Evolutionary conservation across 2,113 vertebrate genomes (phyloP).

Genomic region (Rhinolophus sinicus): DNA sequence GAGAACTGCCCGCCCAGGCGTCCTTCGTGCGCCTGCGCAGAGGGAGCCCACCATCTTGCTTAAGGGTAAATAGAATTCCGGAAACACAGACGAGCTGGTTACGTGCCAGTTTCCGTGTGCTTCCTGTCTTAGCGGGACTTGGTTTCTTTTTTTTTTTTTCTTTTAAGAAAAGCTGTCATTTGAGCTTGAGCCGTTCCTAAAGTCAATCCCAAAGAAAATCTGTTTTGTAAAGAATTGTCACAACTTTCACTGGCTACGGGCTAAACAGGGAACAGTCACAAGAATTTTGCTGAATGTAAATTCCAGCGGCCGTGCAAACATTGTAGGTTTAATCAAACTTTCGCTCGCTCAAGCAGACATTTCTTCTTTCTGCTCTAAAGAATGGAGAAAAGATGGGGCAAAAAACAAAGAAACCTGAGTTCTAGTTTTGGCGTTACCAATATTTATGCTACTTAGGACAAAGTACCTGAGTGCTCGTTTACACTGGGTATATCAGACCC

Average conservation of each 20-base stretch:
- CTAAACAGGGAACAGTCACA: not conserved
- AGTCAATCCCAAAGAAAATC: not conserved
- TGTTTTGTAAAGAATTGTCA: not conserved
- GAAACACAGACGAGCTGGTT: accelerated
- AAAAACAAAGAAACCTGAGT: not conserved
- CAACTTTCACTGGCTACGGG: not conserved
- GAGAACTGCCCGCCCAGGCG: not conserved
- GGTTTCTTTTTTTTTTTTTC: accelerated
- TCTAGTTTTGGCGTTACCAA: not conserved
- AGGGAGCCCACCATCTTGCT: constrained; percentile 30
- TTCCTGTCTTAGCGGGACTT: not conserved
- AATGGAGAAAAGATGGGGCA: not conserved
- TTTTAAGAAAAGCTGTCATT: not conserved
- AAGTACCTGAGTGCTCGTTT: not conserved
- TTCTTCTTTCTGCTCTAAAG: not conserved
- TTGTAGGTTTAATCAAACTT: not conserved
- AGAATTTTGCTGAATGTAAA: not conserved
- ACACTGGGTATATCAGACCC: not conserved
- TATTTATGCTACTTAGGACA: not conserved
- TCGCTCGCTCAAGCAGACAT: not conserved
- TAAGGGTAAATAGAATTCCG: not conserved
- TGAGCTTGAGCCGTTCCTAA: not conserved
- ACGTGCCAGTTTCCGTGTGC: not conserved
- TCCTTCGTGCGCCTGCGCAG: not conserved
- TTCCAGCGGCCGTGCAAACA: not conserved